These are phyloP conservation scores for Holothuria glaberrima DNA, from an alignment of 35 echinoderm and acorn worm species.

Conservation along the genomic window DNA sequence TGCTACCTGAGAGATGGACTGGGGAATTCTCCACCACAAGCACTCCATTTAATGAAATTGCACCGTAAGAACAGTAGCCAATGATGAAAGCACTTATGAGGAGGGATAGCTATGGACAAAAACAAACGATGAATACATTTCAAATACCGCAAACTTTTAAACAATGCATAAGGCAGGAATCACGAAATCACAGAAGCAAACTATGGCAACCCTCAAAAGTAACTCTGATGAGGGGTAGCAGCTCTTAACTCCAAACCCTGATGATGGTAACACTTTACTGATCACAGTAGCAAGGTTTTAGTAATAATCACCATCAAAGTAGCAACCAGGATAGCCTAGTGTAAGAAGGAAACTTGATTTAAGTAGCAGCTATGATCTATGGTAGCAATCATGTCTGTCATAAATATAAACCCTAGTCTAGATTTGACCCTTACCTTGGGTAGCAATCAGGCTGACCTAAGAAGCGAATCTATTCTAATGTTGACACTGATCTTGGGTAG, in stretches of 20 bases:
- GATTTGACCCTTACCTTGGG: too few relatives aligned
- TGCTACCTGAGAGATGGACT: slow-evolving; percentile 8
- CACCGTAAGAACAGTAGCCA: slow-evolving; percentile 32
- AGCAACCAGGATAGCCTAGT: background rate
- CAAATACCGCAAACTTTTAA: background rate
- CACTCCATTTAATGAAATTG: slow-evolving; percentile 38
- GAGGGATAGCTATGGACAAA: background rate
- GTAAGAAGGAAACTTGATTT: too few relatives aligned
- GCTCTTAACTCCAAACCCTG: too few relatives aligned
- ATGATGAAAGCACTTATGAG: slow-evolving; percentile 6
- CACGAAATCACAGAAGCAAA: too few relatives aligned
- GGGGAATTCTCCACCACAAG: slow-evolving; percentile 36
- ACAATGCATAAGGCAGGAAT: background rate
- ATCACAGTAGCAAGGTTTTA: too few relatives aligned
- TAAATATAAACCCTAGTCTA: background rate
- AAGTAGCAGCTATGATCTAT: background rate
- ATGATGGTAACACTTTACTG: too few relatives aligned
- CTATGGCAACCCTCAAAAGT: too few relatives aligned
- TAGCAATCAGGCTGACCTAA: too few relatives aligned
- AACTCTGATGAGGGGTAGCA: too few relatives aligned
- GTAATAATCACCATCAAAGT: background rate
- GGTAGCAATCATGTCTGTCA: too few relatives aligned
- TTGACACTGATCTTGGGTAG: too few relatives aligned
- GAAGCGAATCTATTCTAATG: too few relatives aligned
- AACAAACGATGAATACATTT: background rate